Evolutionary conservation across 2,888 invertebrate species (phyloP).

Genomic region (Chrysolina haemoptera): DNA sequence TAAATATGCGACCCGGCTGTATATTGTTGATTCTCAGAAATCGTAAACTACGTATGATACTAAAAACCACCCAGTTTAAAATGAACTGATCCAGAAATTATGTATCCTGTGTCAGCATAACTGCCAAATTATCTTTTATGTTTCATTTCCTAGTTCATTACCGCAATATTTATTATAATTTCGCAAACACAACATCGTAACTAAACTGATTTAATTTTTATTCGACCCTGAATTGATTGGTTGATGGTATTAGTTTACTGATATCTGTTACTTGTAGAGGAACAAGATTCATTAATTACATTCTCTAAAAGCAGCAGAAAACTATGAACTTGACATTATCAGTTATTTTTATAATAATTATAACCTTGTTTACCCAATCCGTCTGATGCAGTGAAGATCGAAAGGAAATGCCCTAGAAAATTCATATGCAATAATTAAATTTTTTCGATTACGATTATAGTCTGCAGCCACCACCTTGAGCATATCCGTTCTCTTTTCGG

Average conservation of each 20-base stretch:
- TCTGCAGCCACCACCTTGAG: background rate
- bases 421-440: too few relatives aligned
- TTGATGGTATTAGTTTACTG: background rate
- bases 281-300: background rate
- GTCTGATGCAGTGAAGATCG: background rate
- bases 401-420: background rate
- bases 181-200: too few relatives aligned
- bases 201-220: too few relatives aligned
- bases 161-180: too few relatives aligned
- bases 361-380: background rate
- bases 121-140: too few relatives aligned
- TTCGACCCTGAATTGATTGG: background rate
- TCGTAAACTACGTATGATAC: too few relatives aligned
- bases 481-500: conserved; percentile 5
- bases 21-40: too few relatives aligned
- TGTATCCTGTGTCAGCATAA: too few relatives aligned
- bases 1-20: too few relatives aligned
- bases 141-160: too few relatives aligned
- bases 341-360: background rate
- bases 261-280: background rate
- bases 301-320: background rate
- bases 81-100: too few relatives aligned
- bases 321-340: background rate
- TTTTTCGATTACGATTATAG: background rate
- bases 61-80: too few relatives aligned